These are phyloP conservation scores for Urocynchramus pylzowi DNA, from an alignment of 2,113 vertebrate species.

Conservation along the genomic window DNA sequence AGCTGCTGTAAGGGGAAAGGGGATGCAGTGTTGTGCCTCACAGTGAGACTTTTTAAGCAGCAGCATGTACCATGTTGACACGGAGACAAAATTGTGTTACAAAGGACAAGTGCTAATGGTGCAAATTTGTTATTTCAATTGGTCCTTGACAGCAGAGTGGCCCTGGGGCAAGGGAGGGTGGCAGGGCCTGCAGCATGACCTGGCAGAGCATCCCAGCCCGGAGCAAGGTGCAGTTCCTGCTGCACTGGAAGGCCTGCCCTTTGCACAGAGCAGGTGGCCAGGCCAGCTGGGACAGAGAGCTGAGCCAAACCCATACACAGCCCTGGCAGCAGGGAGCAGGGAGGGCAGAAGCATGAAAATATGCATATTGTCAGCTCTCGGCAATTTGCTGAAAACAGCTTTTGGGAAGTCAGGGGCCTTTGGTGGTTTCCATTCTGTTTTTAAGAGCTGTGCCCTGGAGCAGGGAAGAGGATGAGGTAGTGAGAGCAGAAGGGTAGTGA, in stretches of 20 bases:
- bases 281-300: background rate
- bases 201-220: background rate
- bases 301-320: background rate
- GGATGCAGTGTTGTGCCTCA: background rate
- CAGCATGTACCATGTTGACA: fast-evolving
- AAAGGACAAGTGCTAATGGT: background rate
- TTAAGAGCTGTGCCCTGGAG: background rate
- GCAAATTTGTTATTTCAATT: background rate
- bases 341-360: background rate
- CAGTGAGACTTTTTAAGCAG: background rate
- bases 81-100: background rate
- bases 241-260: background rate
- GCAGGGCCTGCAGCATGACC: background rate
- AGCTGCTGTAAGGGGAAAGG: background rate
- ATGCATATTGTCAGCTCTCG: background rate
- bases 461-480: background rate
- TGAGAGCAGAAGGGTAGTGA: background rate
- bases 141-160: background rate
- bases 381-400: background rate
- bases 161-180: background rate
- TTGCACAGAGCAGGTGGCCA: background rate
- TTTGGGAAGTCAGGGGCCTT: background rate
- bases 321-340: fast-evolving
- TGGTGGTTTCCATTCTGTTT: background rate
- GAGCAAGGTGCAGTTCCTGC: background rate